Conservation (phyloP, 2,113 vertebrate genomes). For the Dasyornis broadbenti region DNA sequence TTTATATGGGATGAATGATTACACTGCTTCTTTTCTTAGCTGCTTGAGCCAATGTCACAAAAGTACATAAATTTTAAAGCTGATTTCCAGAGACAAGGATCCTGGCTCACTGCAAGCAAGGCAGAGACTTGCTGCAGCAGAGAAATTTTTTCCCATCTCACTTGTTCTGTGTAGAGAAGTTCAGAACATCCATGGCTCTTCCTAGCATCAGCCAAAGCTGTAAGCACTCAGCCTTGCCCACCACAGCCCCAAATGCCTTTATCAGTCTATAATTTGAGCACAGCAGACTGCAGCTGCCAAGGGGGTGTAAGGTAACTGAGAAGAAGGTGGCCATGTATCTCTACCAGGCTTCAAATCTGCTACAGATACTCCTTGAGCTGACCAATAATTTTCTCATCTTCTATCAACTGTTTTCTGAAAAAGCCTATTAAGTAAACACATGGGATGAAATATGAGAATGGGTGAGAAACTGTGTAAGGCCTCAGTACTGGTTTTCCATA, state of each 20-base stretch:
- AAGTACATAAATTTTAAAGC: not conserved
- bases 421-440: not conserved
- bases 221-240: not conserved
- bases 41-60: not conserved
- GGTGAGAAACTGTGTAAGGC: not conserved
- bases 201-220: not conserved
- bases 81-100: not conserved
- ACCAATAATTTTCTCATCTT: not conserved
- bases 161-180: not conserved
- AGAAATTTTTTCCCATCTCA: not conserved
- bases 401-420: not conserved
- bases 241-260: not conserved
- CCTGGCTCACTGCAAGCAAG: not conserved
- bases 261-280: not conserved
- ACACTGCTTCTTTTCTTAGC: not conserved
- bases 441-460: not conserved
- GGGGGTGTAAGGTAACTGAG: not conserved
- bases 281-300: not conserved
- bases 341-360: not conserved
- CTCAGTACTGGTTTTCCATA: not conserved
- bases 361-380: not conserved
- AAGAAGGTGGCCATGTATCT: not conserved
- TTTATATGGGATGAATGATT: not conserved
- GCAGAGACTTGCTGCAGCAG: not conserved
- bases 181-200: not conserved